Evolutionary conservation across 2,113 vertebrate species (phyloP), one percentile per base, ranked within the genome.

Genomic region (Hyperopisus bebe): DNA sequence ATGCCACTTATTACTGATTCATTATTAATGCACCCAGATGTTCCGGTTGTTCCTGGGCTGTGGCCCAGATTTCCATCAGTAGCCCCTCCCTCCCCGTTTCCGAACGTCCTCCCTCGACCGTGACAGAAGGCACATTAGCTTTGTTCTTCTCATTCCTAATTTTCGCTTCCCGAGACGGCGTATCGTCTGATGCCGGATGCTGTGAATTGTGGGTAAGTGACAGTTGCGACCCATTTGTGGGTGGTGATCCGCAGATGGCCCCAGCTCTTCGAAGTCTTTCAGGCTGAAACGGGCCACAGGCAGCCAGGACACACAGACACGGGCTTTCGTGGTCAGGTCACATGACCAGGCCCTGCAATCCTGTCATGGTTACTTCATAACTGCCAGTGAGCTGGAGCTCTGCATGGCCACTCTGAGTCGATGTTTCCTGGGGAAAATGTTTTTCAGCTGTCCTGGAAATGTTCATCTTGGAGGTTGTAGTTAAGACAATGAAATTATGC

Each of bases 21-120:
- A 94, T 96, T 94, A 95, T 95, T 95, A 95, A 95, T 94, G 93
- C 90, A 94, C 95, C 91, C 95, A 95, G 95, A 95, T 96, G 95
- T 95, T 95, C 91, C 89, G 88, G 92, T 94, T 94, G 83, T 53
- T 90, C 84, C 77, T 92, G 94, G 94, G 35, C 92, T 27, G 84
- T 50, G 10, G 55, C 92, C 92, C 90, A 93, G 62, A 88, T 93
- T 35, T 89, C 90, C 88, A 62, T 91, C 90, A 90, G 90, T 48
- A 88, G 88, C 90, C n/a, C 90, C 93, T 92, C 87, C 90, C 74
- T 89, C 46, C 17, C 44, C 10, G 11, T 48, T 86, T 89, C 90
- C 90, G 90, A 93, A 93, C 91, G 91, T 19, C 88, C 92, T 42
- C 88, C 92, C 91, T 92, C 94, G 92, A 90, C 91, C 90, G 39